These are phyloP conservation scores for Aplysia californica DNA, from an alignment of 1,140 invertebrate genomes.

Conservation along the genomic window DNA sequence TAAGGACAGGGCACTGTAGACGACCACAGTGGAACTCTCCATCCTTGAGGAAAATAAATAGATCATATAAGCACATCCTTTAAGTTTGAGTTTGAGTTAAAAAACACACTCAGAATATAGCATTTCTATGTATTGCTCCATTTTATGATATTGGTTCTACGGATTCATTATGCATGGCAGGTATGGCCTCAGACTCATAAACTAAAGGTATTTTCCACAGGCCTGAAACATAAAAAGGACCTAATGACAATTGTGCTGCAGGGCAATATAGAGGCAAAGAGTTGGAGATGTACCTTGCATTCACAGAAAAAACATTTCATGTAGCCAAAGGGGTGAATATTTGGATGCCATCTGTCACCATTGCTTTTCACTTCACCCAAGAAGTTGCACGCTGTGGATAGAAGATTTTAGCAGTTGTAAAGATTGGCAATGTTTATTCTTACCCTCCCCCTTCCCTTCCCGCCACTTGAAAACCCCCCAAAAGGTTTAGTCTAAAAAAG, in stretches of 20 bases:
- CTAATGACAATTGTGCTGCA: no score
- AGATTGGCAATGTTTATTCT: no score
- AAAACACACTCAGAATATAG: no score
- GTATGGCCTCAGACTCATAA: no score
- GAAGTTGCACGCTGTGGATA: not conserved
- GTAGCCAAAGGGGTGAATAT: not conserved
- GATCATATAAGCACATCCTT: no score
- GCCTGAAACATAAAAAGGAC: not conserved
- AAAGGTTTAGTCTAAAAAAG: no score
- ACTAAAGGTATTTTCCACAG: not conserved
- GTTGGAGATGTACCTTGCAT: not conserved
- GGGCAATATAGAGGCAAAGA: not conserved
- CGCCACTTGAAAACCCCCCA: no score
- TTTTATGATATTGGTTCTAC: no score
- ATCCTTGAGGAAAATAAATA: not conserved
- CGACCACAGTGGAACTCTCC: not conserved
- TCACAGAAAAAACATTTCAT: slow-evolving; percentile 3
- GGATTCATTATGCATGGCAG: not conserved
- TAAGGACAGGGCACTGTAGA: not conserved
- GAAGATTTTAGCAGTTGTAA: no score
- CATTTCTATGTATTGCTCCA: no score
- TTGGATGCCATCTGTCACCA: slow-evolving; percentile 8
- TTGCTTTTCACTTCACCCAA: not conserved
- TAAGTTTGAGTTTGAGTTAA: no score
- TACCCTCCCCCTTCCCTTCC: no score